Percentiles rank a stretch among this genome's conserved stretches.
Evolutionary conservation across 1,140 invertebrate genomes (phyloP).

Genomic region (Drosophila bocqueti): DNA sequence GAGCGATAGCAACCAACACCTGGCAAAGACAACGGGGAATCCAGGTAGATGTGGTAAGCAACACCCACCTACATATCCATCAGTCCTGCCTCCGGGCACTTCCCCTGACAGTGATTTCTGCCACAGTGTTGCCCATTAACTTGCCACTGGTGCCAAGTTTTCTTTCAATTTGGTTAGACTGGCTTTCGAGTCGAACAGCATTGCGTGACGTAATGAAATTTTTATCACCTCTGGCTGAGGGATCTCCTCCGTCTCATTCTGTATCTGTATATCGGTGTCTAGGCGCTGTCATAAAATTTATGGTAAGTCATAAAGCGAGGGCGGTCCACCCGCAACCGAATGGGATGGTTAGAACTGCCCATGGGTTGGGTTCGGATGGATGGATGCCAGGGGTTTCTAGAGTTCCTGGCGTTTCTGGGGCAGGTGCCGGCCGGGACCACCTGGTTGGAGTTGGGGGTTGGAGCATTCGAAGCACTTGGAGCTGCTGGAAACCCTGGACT

Average conservation of each 20-base stretch:
- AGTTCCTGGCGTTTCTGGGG: constrained; percentile 19
- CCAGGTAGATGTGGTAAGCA: constrained; percentile 31
- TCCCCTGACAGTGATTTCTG: constrained; percentile 48
- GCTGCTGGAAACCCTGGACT: constrained; percentile 19
- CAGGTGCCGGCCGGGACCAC: constrained; percentile 46
- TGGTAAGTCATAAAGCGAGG: constrained; percentile 71
- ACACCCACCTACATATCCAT: constrained; percentile 23
- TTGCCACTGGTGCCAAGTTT: constrained; percentile 59
- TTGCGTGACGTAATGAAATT: constrained; percentile 81
- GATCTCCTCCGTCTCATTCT: constrained; percentile 36
- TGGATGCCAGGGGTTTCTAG: constrained; percentile 8
- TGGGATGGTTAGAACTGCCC: constrained; percentile 19
- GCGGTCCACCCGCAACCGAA: constrained; percentile 29
- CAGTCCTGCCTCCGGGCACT: constrained; percentile 45
- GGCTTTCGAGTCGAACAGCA: constrained; percentile 29
- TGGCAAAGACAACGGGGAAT: constrained; percentile 17
- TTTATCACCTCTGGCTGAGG: constrained; percentile 70
- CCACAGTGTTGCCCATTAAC: constrained; percentile 56
- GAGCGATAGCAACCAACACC: constrained; percentile 45
- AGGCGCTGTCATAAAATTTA: constrained; percentile 81
- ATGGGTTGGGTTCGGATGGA: constrained; percentile 15
- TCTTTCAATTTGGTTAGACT: constrained; percentile 60
- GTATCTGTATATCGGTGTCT: constrained; percentile 58
- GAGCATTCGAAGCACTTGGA: not conserved
- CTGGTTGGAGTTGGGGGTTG: not conserved